Evolutionary conservation across 1,140 invertebrate genomes (phyloP).

Genomic region (Polypedilum pembai): DNA sequence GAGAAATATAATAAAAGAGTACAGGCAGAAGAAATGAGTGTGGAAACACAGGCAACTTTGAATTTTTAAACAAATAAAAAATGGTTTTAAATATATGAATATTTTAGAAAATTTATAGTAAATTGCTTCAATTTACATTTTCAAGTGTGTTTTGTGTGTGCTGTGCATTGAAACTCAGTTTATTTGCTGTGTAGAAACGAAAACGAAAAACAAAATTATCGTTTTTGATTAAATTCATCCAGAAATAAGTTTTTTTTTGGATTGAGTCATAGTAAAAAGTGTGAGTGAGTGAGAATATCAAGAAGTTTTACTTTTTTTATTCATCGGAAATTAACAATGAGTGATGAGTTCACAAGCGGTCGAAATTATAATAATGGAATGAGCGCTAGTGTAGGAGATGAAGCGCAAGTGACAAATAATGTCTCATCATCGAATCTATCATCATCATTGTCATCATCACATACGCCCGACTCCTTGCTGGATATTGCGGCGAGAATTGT

Average conservation of each 20-base stretch:
- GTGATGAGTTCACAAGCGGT: constrained; percentile 14
- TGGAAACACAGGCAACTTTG: neutral
- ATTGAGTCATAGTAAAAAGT: neutral
- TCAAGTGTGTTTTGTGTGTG: constrained; percentile 15
- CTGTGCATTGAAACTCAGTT: neutral
- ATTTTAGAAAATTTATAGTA: constrained; percentile 23
- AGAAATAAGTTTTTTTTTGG: neutral
- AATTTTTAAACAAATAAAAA: constrained; percentile 28
- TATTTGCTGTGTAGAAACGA: neutral
- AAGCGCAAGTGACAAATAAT: neutral
- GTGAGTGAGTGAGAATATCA: neutral
- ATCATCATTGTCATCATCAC: neutral
- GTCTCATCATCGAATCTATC: constrained; percentile 11
- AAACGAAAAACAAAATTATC: neutral
- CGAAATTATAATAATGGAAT: constrained; percentile 5
- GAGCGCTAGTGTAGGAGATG: neutral
- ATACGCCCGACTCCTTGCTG: constrained; percentile 55
- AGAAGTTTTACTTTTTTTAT: neutral
- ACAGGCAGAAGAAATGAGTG: constrained; percentile 8
- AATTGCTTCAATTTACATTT: constrained; percentile 25
- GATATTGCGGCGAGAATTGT: constrained; percentile 77
- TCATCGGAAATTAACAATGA: constrained; percentile 25
- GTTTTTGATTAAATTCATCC: neutral
- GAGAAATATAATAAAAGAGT: neutral
- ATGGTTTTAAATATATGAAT: constrained; percentile 28